phyloP scores from a whole-genome alignment of 2,113 vertebrate genomes.

The Burhinus bistriatus region DNA sequence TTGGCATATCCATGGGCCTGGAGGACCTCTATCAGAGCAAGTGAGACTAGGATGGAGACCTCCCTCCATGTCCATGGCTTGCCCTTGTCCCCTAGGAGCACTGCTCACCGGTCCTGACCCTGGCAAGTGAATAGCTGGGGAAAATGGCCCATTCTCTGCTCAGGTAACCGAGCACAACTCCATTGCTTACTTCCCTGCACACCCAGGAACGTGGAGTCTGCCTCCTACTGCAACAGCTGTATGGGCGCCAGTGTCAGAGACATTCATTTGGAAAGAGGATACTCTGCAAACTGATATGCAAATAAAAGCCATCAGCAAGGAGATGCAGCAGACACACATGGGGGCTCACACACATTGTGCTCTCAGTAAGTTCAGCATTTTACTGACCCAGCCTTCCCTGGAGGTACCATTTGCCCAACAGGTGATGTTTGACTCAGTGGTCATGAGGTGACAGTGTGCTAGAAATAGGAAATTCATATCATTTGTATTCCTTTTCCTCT shows the following conservation, averaged over 20 bases:
- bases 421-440: slow-evolving; percentile 67
- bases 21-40: not conserved
- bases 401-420: slow-evolving; percentile 63
- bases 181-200: not conserved
- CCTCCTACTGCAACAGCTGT: not conserved
- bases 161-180: not conserved
- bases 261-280: slow-evolving; percentile 26
- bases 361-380: not conserved
- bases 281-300: not conserved
- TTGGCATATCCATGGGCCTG: not conserved
- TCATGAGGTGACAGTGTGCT: slow-evolving; percentile 63
- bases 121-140: not conserved
- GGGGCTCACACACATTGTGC: not conserved
- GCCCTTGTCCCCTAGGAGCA: not conserved
- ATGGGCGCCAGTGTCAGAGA: not conserved
- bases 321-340: not conserved
- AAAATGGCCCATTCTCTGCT: not conserved
- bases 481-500: slow-evolving; percentile 73
- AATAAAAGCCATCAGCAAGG: not conserved
- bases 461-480: slow-evolving; percentile 74
- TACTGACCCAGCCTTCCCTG: slow-evolving; percentile 25
- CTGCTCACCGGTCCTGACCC: not conserved
- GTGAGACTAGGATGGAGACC: not conserved
- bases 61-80: not conserved
- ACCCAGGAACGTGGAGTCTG: not conserved